Percentiles rank a stretch among this genome's conserved stretches.
These are phyloP conservation scores for Siderastrea siderea DNA, from an alignment of 92 coral and sea anemone species.

Conservation along the genomic window DNA sequence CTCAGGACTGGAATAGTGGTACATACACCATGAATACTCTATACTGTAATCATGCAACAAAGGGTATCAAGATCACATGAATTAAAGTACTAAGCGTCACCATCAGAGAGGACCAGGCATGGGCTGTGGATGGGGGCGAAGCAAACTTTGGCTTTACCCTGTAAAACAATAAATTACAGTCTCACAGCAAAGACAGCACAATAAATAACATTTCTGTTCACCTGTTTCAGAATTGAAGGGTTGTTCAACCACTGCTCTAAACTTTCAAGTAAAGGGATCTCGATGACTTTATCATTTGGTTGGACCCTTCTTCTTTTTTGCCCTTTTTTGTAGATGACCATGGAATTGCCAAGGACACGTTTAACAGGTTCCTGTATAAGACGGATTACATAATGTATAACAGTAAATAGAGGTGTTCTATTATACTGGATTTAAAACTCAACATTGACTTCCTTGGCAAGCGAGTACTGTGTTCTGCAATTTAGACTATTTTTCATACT, in stretches of 20 bases:
- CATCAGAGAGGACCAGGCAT: conserved; percentile 3
- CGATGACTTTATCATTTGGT: conserved; percentile 57
- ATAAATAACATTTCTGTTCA: not conserved
- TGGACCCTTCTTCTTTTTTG: not conserved
- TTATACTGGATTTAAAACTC: not conserved
- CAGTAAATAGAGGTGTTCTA: too few relatives aligned
- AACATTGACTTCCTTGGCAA: not conserved
- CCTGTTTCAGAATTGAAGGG: too few relatives aligned
- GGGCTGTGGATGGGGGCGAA: not conserved
- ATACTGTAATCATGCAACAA: not conserved
- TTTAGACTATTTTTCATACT: conserved; percentile 10
- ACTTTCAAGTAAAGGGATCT: conserved; percentile 29
- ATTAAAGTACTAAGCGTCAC: not conserved
- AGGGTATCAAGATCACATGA: not conserved
- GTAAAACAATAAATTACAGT: not conserved
- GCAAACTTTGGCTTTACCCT: not conserved
- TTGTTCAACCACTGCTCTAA: too few relatives aligned
- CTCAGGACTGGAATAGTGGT: too few relatives aligned
- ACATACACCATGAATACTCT: too few relatives aligned
- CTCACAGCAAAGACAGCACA: too few relatives aligned
- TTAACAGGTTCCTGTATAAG: conserved; percentile 50
- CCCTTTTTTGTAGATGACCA: conserved; percentile 60
- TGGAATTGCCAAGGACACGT: not conserved
- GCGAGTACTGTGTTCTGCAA: not conserved
- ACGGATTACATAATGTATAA: not conserved